A percentile compares a stretch with the other conserved stretches of the same genome.
Evolutionary conservation across 2,113 vertebrate genomes (phyloP).

Genomic region (Sminthopsis crassicaudata): DNA sequence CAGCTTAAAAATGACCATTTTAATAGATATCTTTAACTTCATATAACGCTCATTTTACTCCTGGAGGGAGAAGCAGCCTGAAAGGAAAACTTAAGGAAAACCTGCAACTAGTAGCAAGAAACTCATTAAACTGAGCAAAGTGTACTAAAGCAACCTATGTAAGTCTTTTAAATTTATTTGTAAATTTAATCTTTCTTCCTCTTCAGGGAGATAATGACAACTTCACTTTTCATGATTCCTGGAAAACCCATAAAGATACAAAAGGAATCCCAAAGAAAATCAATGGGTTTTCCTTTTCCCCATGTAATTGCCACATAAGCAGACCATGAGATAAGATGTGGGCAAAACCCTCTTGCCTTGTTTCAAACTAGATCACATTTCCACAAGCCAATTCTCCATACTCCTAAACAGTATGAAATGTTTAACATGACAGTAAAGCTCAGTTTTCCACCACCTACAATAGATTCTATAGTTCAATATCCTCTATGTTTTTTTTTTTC

Average conservation of each 20-base stretch:
- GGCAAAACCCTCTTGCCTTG: slow-evolving; percentile 64
- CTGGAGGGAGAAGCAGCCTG: slow-evolving; percentile 24
- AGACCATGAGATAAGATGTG: slow-evolving; percentile 65
- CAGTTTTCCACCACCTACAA: slow-evolving; percentile 63
- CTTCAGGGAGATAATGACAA: slow-evolving; percentile 64
- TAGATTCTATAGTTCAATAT: slow-evolving; percentile 69
- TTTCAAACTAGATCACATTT: slow-evolving; percentile 71
- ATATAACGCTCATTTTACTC: background rate
- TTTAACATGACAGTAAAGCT: slow-evolving; percentile 74
- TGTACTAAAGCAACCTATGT: slow-evolving; percentile 50
- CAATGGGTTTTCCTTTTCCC: slow-evolving; percentile 78
- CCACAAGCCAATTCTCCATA: slow-evolving; percentile 55
- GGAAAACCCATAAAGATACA: slow-evolving; percentile 63
- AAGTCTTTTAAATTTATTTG: slow-evolving; percentile 67
- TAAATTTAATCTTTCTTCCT: slow-evolving; percentile 78
- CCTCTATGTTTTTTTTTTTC: slow-evolving; percentile 56
- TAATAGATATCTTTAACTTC: slow-evolving; percentile 32
- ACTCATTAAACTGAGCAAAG: slow-evolving; percentile 58
- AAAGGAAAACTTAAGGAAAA: slow-evolving; percentile 65
- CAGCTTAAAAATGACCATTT: slow-evolving; percentile 26
- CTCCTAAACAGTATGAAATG: slow-evolving; percentile 70
- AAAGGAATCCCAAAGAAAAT: slow-evolving; percentile 77
- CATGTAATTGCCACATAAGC: slow-evolving; percentile 74
- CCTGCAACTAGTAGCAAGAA: background rate
- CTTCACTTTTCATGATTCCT: slow-evolving; percentile 64